Evolutionary conservation across 2,797 vertebrate species (phyloP).

Genomic region (Bradypodion pumilum): DNA sequence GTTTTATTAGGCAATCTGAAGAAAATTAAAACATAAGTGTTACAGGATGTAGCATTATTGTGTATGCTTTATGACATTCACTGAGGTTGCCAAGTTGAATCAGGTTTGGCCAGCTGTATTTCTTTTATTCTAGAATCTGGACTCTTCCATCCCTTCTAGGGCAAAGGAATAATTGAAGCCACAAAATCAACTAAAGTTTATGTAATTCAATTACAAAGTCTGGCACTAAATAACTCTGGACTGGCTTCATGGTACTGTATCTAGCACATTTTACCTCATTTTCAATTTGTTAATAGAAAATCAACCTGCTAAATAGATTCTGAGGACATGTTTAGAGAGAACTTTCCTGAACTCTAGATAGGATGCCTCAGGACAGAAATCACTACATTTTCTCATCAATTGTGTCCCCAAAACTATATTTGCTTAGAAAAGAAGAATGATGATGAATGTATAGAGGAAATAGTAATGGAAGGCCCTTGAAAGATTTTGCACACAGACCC

Average conservation of each 20-base stretch:
- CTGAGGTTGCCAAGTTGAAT: neutral
- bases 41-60: neutral
- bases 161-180: neutral
- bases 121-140: neutral
- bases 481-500: neutral
- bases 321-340: neutral
- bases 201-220: neutral
- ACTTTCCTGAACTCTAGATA: neutral
- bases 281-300: neutral
- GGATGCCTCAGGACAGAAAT: constrained; percentile 5
- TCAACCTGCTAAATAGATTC: neutral
- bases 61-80: constrained; percentile 16
- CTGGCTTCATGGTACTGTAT: neutral
- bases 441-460: neutral
- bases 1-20: constrained; percentile 23
- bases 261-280: neutral
- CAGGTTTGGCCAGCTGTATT: neutral
- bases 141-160: neutral
- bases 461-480: neutral
- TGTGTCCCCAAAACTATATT: neutral
- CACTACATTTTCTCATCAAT: neutral
- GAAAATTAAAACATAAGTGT: constrained; percentile 32
- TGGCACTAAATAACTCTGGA: neutral
- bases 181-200: neutral
- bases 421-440: neutral